These are phyloP conservation scores for Apolygus lucorum DNA, from an alignment of 1,140 invertebrate genomes.

Conservation along the genomic window DNA sequence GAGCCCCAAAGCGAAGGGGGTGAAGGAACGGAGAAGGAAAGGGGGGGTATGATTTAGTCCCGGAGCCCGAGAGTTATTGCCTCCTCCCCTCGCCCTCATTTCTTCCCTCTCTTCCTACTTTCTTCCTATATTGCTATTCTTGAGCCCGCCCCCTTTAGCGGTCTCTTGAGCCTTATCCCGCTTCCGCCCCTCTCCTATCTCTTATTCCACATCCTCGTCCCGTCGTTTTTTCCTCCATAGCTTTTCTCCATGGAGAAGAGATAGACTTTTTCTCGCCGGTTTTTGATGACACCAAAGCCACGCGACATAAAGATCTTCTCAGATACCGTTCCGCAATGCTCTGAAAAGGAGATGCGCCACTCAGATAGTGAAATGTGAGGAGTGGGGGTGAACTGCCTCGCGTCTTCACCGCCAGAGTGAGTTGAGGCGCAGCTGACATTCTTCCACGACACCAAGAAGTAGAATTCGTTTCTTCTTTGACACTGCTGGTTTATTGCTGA, in stretches of 20 bases:
- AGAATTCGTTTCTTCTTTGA: neutral
- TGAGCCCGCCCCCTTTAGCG: constrained; percentile 14
- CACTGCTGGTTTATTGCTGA: no score
- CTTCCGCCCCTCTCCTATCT: neutral
- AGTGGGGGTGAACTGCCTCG: neutral
- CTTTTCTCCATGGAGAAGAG: neutral
- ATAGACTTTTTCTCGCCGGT: constrained; percentile 1
- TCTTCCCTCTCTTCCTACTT: neutral
- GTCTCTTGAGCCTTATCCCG: constrained; percentile 14
- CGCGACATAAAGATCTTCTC: constrained; percentile 12
- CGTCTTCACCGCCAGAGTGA: neutral
- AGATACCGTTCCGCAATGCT: neutral
- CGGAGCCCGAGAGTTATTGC: neutral
- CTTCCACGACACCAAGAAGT: neutral
- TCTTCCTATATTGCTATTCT: no score
- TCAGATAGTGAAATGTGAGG: neutral
- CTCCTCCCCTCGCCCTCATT: neutral
- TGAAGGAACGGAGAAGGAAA: constrained; percentile 3
- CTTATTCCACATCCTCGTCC: neutral
- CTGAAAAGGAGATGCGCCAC: neutral
- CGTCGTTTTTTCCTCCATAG: neutral
- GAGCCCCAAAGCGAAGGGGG: neutral
- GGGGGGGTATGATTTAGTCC: neutral
- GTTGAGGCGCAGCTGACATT: neutral
- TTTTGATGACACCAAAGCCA: neutral